Evolutionary conservation across 2,113 vertebrate genomes (phyloP), one percentile per base, ranked within the genome.

Genomic region (Chascanopsetta lugubris): DNA sequence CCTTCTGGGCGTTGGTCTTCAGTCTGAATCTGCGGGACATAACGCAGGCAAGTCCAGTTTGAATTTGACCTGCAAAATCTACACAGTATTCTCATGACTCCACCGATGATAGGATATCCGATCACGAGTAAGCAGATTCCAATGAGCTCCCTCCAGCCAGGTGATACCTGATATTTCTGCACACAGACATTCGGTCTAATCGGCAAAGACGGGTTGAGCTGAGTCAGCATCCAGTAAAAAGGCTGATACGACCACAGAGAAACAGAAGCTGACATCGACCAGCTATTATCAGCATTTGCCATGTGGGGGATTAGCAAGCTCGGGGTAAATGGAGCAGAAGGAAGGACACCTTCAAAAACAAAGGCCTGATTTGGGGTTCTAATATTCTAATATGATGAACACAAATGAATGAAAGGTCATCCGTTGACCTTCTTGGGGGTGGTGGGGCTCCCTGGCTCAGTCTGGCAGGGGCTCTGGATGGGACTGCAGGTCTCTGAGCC

Each of bases 371-470:
- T n/a, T n/a, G n/a, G n/a, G n/a, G n/a, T n/a, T n/a, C n/a, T n/a
- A n/a, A n/a, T n/a, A n/a, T n/a, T n/a, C n/a, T n/a, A n/a, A n/a
- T n/a, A n/a, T 11, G 27, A 61, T 46, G 17, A 15, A 60, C 7
- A 27, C 26, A 30, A 20, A 25, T 5, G 45, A 0, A 13, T 45
- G 21, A 46, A 47, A 20, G 11, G 21, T 62, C 49, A 29, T 18
- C 63, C 12, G 17, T 7, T 61, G 11, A 90, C 89, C 85, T 76
- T 85, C 77, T 88, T 91, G 1, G 75, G 51, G 34, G 71, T 63
- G 0, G 27, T 72, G 7, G 93, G 92, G 69, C 92, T 94, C 72
- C 78, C 85, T 20, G 76, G 66, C 0, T 79, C 62, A 24, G 83
- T 82, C 0, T 87, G 81, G 32, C 80, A 83, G 32, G 91, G 92